Evolutionary conservation across 2,113 vertebrate species (phyloP), one percentile per base, ranked within the genome.

Genomic region (Mustela nigripes): DNA sequence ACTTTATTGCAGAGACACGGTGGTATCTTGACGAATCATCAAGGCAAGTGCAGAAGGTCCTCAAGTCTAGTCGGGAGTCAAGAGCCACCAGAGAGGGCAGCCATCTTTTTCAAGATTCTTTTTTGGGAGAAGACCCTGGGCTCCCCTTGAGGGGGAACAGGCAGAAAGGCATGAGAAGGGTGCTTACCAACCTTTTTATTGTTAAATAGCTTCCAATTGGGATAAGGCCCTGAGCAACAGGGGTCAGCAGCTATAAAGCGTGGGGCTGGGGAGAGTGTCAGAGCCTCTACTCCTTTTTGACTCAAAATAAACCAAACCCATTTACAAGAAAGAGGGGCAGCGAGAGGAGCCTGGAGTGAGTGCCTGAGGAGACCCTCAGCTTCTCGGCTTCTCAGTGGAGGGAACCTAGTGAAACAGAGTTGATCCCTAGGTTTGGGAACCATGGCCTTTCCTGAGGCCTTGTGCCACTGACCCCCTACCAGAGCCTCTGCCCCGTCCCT

Each of bases 251-350:
- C 60, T 33, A 39, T 89, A 42, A 84, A 92, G 78, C 16, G n/a
- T 11, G 71, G 79, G 24, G 19, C 14, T 58, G 42, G n/a, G 42
- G 39, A 62, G 50, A 65, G 22, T 73, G 42, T 45, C 79, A 89
- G 62, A 78, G 31, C 22, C 9, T 92, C 21, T 83, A 56, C 16
- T 53, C 50, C 4, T n/a, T 87, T 79, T 48, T 69, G 76, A 83
- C 36, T 94, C 82, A 94, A 82, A 87, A 94, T 78, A 87, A 91
- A 42, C 39, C 31, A 36, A 83, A 31, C 8, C 18, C n/a, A 42
- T 91, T 87, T 82, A 84, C 74, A 79, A 65, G 65, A 82, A 56
- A 1, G 53, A 87, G n/a, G 16, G 14, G n/a, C 48, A 85, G 39
- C 19, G 28, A 87, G 42, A 73, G 31, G 74, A 90, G 33, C 36